These are phyloP conservation scores for Stramonita haemastoma DNA, from an alignment of 2,888 invertebrate genomes.

Conservation along the genomic window DNA sequence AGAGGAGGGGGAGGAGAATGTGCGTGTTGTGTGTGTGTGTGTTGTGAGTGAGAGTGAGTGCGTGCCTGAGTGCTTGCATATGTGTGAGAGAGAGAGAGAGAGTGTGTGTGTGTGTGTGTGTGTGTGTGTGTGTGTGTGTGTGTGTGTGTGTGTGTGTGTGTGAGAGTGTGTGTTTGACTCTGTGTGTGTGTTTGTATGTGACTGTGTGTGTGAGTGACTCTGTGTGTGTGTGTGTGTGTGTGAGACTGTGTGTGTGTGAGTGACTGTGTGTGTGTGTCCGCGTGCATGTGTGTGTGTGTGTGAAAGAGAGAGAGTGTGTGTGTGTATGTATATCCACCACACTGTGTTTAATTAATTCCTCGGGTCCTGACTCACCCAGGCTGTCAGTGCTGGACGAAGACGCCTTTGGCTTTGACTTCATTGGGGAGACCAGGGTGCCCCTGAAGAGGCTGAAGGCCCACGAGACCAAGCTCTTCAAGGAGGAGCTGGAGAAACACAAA, in stretches of 20 bases:
- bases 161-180: neutral
- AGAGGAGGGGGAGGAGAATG: too few relatives aligned
- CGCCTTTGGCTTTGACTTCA: slow-evolving; percentile 88
- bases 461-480: slow-evolving; percentile 81
- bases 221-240: neutral
- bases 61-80: too few relatives aligned
- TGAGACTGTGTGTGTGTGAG: neutral
- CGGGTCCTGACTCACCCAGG: slow-evolving; percentile 54
- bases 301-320: neutral
- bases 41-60: too few relatives aligned
- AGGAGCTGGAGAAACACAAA: slow-evolving; percentile 81
- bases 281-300: neutral
- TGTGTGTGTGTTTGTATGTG: neutral
- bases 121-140: neutral
- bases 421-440: slow-evolving; percentile 84
- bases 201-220: neutral
- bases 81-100: too few relatives aligned
- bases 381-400: slow-evolving; percentile 86
- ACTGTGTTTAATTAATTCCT: neutral
- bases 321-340: neutral
- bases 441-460: slow-evolving; percentile 82
- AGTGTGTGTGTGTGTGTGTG: neutral
- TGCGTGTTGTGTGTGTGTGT: too few relatives aligned
- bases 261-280: neutral
- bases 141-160: neutral